phyloP scores from a whole-genome alignment of 2,888 invertebrate species.

The Eupithecia abbreviata region DNA sequence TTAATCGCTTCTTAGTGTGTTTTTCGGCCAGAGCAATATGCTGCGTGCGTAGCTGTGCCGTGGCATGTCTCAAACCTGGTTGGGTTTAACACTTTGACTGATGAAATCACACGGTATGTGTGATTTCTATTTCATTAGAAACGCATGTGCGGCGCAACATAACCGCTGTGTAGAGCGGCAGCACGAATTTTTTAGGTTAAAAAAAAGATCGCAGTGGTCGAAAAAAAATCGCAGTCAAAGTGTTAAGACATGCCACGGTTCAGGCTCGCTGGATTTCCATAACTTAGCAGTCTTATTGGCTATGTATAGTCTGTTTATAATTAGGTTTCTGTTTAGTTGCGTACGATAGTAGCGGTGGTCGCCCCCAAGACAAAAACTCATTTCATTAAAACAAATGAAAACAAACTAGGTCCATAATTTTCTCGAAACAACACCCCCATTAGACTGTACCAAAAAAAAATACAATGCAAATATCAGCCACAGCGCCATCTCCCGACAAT shows the following conservation, averaged over 20 bases:
- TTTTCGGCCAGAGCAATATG: background rate
- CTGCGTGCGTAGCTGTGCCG: background rate
- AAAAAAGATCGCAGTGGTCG: too few relatives aligned
- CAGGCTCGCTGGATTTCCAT: background rate
- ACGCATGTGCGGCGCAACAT: too few relatives aligned
- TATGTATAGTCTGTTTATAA: background rate
- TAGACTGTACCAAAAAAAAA: slow-evolving; percentile 35
- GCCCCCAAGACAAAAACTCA: background rate
- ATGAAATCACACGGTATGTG: too few relatives aligned
- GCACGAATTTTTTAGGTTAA: too few relatives aligned
- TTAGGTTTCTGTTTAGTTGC: background rate
- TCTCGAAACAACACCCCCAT: slow-evolving; percentile 18
- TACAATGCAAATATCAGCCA: slow-evolving; percentile 43
- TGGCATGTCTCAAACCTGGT: background rate
- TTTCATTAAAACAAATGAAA: slow-evolving; percentile 24
- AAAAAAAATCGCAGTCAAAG: too few relatives aligned
- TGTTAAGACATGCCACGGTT: too few relatives aligned
- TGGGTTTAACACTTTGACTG: too few relatives aligned
- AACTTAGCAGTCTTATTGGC: background rate
- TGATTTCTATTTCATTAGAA: too few relatives aligned
- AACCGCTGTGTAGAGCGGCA: too few relatives aligned
- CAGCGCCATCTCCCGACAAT: slow-evolving; percentile 58
- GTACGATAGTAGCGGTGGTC: background rate
- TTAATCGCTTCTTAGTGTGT: background rate
- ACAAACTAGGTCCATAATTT: slow-evolving; percentile 23